Evolutionary conservation across 1,140 invertebrate species (phyloP).

Genomic region (Monomorium pharaonis): DNA sequence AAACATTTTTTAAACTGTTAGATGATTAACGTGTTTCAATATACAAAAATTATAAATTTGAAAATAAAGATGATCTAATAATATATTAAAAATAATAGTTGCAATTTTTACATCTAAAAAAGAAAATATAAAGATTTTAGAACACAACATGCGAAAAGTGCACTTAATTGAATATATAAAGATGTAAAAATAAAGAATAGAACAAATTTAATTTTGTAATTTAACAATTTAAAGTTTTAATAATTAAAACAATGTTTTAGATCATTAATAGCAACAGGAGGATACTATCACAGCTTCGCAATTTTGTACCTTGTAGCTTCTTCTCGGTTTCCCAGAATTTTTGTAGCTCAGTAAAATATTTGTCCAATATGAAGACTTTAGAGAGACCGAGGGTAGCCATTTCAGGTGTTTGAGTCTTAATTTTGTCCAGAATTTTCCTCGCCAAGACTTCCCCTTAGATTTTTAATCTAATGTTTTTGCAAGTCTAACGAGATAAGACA

Average conservation of each 20-base stretch:
- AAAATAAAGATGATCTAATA: background rate
- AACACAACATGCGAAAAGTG: background rate
- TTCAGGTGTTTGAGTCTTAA: constrained; percentile 75
- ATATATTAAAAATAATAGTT: background rate
- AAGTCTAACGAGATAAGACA: constrained; percentile 23
- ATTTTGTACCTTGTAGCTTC: constrained; percentile 94
- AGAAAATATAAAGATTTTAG: background rate
- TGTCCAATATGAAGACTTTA: constrained; percentile 98
- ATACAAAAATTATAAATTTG: background rate
- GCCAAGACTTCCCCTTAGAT: background rate
- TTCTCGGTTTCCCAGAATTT: constrained; percentile 99
- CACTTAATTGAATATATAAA: background rate
- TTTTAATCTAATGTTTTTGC: constrained; percentile 13
- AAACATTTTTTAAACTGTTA: background rate
- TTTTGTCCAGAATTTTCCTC: constrained; percentile 71
- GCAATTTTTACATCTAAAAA: background rate
- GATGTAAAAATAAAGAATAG: background rate
- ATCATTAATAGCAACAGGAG: background rate
- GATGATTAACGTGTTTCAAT: background rate
- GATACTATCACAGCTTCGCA: constrained; percentile 20
- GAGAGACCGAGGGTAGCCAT: constrained; percentile 97
- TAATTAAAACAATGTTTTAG: background rate
- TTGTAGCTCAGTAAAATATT: constrained; percentile 97
- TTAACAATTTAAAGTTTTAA: background rate
- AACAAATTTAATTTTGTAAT: background rate